phyloP scores from a whole-genome alignment of 2,888 invertebrate genomes.

The Euzophera pinguis region DNA sequence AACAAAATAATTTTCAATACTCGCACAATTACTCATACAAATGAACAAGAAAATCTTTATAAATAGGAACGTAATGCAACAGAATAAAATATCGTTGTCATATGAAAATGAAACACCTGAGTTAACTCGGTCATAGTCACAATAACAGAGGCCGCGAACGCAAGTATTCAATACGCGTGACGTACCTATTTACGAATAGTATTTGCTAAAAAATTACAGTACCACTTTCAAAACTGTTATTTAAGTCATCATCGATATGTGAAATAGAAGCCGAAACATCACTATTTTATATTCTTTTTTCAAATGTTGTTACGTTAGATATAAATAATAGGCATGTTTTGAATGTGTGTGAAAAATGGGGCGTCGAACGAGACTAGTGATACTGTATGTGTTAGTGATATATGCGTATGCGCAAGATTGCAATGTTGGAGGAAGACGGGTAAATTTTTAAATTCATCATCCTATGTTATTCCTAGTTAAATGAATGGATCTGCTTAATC shows the following conservation, averaged over 20 bases:
- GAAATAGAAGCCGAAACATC: too few relatives aligned
- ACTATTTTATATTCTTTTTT: too few relatives aligned
- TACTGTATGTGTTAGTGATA: conserved; percentile 30
- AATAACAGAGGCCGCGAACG: conserved; percentile 42
- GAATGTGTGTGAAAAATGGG: too few relatives aligned
- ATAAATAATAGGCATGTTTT: too few relatives aligned
- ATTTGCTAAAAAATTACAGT: too few relatives aligned
- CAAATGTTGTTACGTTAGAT: too few relatives aligned
- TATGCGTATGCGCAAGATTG: conserved; percentile 52
- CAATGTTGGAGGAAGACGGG: conserved; percentile 57
- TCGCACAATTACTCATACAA: conserved; percentile 10
- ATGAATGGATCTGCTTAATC: too few relatives aligned
- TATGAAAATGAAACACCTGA: conserved; percentile 26
- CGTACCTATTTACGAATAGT: conserved; percentile 3
- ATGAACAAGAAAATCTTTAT: conserved; percentile 8
- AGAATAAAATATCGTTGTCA: conserved; percentile 6
- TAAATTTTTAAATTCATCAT: conserved; percentile 24
- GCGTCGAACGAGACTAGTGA: conserved; percentile 22
- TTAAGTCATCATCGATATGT: too few relatives aligned
- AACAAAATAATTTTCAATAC: background rate
- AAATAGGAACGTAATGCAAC: conserved; percentile 17
- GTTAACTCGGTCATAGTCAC: conserved; percentile 46
- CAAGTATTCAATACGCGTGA: conserved; percentile 20
- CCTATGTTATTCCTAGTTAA: too few relatives aligned
- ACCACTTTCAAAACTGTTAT: too few relatives aligned